Evolutionary conservation across 1,140 invertebrate species (phyloP).

Genomic region (Pogonomyrmex barbatus): DNA sequence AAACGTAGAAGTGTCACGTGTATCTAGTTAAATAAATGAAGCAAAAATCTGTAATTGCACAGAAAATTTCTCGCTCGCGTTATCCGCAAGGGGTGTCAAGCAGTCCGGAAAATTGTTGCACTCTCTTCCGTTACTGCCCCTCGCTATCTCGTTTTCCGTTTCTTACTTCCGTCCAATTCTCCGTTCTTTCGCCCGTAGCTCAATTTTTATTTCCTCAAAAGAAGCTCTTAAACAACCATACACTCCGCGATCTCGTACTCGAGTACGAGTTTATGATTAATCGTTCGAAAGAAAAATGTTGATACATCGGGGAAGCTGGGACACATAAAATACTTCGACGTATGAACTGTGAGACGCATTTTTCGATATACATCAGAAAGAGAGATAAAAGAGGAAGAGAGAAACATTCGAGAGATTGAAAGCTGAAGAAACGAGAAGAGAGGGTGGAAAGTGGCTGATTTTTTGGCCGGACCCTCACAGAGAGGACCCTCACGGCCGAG

Average conservation of each 20-base stretch:
- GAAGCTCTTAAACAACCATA: constrained; percentile 1
- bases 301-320: not conserved
- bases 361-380: constrained; percentile 52
- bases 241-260: not conserved
- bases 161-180: constrained; percentile 2
- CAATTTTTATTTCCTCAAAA: constrained; percentile 46
- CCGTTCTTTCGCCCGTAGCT: constrained; percentile 3
- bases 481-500: constrained; percentile 62
- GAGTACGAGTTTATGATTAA: constrained; percentile 27
- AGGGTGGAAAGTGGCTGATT: constrained; percentile 71
- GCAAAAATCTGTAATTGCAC: constrained; percentile 47
- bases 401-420: constrained; percentile 48
- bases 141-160: constrained; percentile 13
- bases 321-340: constrained; percentile 35
- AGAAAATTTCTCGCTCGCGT: constrained; percentile 45
- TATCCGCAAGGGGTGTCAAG: constrained; percentile 48
- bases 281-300: constrained; percentile 15
- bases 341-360: not conserved
- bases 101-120: constrained; percentile 44
- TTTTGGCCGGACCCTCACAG: constrained; percentile 67
- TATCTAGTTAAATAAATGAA: constrained; percentile 16
- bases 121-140: constrained; percentile 5
- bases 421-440: constrained; percentile 56
- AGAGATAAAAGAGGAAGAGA: not conserved
- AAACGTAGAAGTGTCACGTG: not conserved